phyloP scores from a whole-genome alignment of 2,888 invertebrate genomes.

The Scaptomyza parva region DNA sequence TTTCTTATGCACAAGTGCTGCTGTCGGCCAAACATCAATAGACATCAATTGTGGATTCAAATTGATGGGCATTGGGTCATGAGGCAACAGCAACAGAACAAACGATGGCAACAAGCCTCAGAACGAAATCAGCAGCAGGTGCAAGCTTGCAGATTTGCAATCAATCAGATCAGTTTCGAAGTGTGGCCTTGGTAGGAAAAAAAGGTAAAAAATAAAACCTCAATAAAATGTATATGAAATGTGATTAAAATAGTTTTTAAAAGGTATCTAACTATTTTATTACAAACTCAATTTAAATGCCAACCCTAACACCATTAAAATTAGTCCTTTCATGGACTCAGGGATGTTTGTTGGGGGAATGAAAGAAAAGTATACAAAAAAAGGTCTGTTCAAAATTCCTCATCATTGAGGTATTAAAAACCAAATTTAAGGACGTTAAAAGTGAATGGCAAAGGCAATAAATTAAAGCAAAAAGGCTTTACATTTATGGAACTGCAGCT shows the following conservation, averaged over 20 bases:
- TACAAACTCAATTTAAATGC: no score
- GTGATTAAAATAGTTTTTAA: background rate
- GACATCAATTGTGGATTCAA: constrained; percentile 44
- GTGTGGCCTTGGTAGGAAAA: background rate
- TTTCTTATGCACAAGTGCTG: constrained; percentile 8
- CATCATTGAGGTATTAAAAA: background rate
- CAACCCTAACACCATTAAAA: no score
- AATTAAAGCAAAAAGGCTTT: background rate
- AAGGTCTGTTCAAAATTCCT: no score
- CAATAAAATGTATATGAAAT: background rate
- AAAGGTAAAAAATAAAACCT: background rate
- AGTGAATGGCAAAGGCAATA: background rate
- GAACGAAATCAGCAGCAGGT: constrained; percentile 20
- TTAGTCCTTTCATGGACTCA: no score
- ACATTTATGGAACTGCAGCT: background rate
- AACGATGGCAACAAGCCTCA: constrained; percentile 11
- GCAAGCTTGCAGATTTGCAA: constrained; percentile 27
- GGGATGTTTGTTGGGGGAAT: no score
- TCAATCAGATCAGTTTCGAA: constrained; percentile 2
- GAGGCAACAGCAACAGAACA: constrained; percentile 14
- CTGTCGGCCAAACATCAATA: constrained; percentile 55
- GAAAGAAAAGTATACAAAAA: no score
- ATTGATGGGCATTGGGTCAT: constrained; percentile 46
- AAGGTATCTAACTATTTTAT: no score
- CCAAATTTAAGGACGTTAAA: background rate